Conservation (phyloP, 2,113 vertebrate species). For the Anhinga rufa region DNA sequence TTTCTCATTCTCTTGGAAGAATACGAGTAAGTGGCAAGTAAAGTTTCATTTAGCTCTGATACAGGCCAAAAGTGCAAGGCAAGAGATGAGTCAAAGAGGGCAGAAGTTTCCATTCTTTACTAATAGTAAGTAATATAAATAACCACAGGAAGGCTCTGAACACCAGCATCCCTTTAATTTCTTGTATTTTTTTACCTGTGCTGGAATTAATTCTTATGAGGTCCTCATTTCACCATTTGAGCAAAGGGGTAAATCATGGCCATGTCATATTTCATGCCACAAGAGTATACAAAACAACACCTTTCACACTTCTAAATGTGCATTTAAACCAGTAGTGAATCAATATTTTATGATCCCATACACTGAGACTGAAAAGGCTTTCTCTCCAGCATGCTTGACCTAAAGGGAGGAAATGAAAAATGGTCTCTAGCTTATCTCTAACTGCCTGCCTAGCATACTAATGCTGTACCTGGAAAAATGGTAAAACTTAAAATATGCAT, state of each 20-base stretch:
- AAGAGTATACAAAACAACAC: background rate
- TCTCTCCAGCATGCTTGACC: background rate
- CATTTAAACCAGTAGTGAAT: background rate
- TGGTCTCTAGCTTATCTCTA: background rate
- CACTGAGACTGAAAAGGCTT: background rate
- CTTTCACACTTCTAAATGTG: background rate
- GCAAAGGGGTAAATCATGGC: background rate
- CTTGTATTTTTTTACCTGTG: background rate
- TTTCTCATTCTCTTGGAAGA: background rate
- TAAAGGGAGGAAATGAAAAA: slow-evolving; percentile 24
- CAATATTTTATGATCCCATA: slow-evolving; percentile 6
- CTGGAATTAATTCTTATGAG: background rate
- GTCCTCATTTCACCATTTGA: background rate
- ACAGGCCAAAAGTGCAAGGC: background rate
- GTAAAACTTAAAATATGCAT: background rate
- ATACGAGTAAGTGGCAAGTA: background rate
- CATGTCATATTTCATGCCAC: background rate
- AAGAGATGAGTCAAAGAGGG: background rate
- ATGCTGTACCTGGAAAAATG: background rate
- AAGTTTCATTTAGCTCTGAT: background rate
- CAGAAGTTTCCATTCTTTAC: background rate
- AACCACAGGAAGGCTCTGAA: background rate
- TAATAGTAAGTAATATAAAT: background rate
- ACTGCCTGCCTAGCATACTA: background rate
- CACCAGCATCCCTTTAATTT: background rate